A percentile compares a stretch with the other conserved stretches of the same genome.
Conservation (phyloP, 2,888 invertebrate species). For the Salticus scenicus region DNA sequence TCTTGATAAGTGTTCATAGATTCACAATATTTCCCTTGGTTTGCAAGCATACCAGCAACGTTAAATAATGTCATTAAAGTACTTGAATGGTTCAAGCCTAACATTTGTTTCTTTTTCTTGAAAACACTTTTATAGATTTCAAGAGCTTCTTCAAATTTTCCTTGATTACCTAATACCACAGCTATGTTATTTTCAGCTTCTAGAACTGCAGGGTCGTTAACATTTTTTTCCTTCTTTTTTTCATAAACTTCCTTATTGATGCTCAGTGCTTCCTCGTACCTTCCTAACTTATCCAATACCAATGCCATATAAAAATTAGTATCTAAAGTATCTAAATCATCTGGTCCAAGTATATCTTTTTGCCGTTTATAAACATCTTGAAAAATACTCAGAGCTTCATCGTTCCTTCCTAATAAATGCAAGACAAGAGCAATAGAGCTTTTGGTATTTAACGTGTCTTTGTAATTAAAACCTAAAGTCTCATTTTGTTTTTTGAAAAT, state of each 20-base stretch:
- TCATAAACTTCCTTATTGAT: neutral
- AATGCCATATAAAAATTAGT: neutral
- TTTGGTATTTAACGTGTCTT: neutral
- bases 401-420: neutral
- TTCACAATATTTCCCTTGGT: conserved; percentile 3
- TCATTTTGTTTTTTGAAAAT: neutral
- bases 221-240: neutral
- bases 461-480: neutral
- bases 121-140: conserved; percentile 13
- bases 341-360: neutral
- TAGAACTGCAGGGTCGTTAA: neutral
- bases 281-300: neutral
- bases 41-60: conserved; percentile 1
- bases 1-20: neutral
- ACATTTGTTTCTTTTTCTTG: conserved; percentile 14
- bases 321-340: neutral
- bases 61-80: neutral
- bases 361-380: conserved; percentile 13
- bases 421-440: neutral
- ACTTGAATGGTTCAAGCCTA: conserved; percentile 15
- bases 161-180: neutral
- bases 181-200: conserved; percentile 15
- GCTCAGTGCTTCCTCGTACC: conserved; percentile 3
- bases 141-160: conserved; percentile 21
- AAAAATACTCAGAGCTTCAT: neutral